Percentiles rank a stretch among this genome's conserved stretches.
phyloP scores from a whole-genome alignment of 1,140 invertebrate genomes.

The Calycopis cecrops region DNA sequence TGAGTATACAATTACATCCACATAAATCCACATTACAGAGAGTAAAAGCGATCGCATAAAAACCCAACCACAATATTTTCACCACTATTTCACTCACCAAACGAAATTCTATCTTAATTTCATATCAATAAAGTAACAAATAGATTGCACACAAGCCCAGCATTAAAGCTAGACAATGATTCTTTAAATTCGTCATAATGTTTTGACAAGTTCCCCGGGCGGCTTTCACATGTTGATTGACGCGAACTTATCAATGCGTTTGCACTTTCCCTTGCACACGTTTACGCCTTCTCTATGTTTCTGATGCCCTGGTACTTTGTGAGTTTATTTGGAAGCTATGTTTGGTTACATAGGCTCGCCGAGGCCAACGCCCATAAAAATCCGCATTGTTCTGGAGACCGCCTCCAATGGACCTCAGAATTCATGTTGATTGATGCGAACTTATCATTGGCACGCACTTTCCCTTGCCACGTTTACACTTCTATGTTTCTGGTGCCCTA shows the following conservation, averaged over 20 bases:
- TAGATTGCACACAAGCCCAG: neutral
- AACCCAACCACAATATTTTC: neutral
- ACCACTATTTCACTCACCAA: neutral
- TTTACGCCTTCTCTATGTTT: conserved; percentile 7
- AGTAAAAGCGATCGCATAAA: conserved; percentile 2
- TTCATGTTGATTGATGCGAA: conserved; percentile 37
- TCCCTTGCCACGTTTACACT: conserved; percentile 22
- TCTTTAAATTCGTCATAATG: conserved; percentile 40
- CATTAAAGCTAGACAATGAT: conserved; percentile 17
- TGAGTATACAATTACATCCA: too few relatives aligned
- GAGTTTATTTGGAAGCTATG: too few relatives aligned
- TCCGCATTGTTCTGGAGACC: too few relatives aligned
- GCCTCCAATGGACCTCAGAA: too few relatives aligned
- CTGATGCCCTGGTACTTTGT: conserved; percentile 6
- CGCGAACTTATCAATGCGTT: conserved; percentile 33
- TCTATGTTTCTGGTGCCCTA: conserved; percentile 7
- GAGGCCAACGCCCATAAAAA: too few relatives aligned
- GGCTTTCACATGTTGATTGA: conserved; percentile 37
- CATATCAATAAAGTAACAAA: conserved; percentile 3
- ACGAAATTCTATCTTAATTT: neutral
- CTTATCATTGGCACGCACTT: conserved; percentile 34
- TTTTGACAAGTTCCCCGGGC: conserved; percentile 43
- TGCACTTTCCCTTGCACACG: conserved; percentile 30
- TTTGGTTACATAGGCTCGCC: too few relatives aligned
- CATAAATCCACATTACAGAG: too few relatives aligned